Evolutionary conservation across 1,140 invertebrate genomes (phyloP).

Genomic region (Zaprionus kolodkinae): DNA sequence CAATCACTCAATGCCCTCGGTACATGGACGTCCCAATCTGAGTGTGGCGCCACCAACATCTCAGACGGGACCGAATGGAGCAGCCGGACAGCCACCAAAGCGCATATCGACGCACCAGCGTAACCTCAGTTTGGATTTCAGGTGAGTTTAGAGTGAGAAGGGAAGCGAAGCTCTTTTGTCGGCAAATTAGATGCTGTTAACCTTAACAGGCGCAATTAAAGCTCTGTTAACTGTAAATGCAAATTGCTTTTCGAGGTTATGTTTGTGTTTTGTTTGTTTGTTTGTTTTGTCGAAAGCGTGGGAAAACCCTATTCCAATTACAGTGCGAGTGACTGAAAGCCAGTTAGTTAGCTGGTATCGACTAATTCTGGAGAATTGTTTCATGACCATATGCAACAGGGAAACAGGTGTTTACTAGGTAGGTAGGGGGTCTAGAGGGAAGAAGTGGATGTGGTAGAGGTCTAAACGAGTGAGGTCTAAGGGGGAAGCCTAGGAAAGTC

Average conservation of each 20-base stretch:
- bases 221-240: constrained; percentile 7
- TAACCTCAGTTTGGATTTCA: constrained; percentile 91
- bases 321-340: constrained; percentile 3
- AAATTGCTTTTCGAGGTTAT: constrained; percentile 9
- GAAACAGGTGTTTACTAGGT: not conserved
- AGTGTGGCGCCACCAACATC: constrained; percentile 49
- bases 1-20: constrained; percentile 85
- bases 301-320: constrained; percentile 12
- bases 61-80: constrained; percentile 32
- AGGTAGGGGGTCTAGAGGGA: too few relatives aligned
- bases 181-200: constrained; percentile 7
- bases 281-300: constrained; percentile 19
- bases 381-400: constrained; percentile 32
- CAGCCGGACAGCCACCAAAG: constrained; percentile 84
- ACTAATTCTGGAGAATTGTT: constrained; percentile 17
- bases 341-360: constrained; percentile 17
- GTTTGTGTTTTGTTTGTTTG: not conserved
- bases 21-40: constrained; percentile 86
- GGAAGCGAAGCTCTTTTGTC: constrained; percentile 36
- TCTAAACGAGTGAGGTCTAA: not conserved
- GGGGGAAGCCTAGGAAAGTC: too few relatives aligned
- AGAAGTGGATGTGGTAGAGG: too few relatives aligned
- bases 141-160: too few relatives aligned
- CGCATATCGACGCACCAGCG: constrained; percentile 90
- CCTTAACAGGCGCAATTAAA: constrained; percentile 13